Conservation (phyloP, 2,113 vertebrate genomes). For the Microtus montanus region DNA sequence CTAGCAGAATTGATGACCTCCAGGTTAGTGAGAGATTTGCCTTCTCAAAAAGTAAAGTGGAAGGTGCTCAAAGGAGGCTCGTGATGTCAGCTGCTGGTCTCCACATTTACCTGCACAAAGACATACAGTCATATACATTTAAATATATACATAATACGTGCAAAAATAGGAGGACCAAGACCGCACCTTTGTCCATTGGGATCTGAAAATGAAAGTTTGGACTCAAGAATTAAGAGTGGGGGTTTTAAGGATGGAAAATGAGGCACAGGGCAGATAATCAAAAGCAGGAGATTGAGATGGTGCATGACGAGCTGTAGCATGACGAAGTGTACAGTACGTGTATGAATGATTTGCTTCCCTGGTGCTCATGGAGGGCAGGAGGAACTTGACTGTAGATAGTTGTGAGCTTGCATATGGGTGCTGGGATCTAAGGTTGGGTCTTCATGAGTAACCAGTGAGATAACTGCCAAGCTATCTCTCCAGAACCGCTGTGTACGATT, state of each 20-base stretch:
- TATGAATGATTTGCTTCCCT: not conserved
- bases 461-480: not conserved
- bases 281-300: not conserved
- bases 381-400: no score
- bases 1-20: not conserved
- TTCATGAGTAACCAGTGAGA: not conserved
- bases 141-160: not conserved
- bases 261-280: not conserved
- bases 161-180: not conserved
- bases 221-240: not conserved
- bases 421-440: not conserved
- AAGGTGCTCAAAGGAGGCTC: not conserved
- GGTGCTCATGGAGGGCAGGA: not conserved
- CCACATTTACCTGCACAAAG: not conserved
- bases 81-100: not conserved
- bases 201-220: not conserved
- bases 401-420: not conserved
- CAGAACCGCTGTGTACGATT: not conserved
- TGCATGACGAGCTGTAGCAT: not conserved
- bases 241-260: not conserved
- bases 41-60: not conserved
- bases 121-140: not conserved
- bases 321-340: no score
- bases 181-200: not conserved
- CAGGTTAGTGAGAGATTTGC: not conserved